Conservation (phyloP, 2,113 vertebrate species). For the Chunga burmeisteri region DNA sequence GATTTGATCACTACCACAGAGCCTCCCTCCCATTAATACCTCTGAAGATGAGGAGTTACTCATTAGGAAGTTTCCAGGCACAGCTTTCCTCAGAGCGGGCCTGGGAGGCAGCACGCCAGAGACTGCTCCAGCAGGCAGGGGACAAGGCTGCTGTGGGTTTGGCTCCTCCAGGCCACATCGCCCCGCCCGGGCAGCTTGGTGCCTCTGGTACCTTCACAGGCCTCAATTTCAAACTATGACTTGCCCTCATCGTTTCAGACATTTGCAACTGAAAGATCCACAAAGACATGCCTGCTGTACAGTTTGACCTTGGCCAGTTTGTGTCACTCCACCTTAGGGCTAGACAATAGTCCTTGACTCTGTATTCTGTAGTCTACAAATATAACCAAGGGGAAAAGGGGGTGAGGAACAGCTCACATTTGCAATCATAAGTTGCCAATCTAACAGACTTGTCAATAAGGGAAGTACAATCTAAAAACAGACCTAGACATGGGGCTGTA, state of each 20-base stretch:
- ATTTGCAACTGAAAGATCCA: not conserved
- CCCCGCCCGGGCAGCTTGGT: rapidly evolving
- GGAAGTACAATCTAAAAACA: not conserved
- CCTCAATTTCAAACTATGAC: not conserved
- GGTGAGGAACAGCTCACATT: rapidly evolving
- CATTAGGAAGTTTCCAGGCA: not conserved
- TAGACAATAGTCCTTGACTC: not conserved
- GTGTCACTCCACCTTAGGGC: rapidly evolving
- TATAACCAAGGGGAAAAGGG: not conserved
- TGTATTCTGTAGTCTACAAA: not conserved
- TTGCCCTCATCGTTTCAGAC: not conserved
- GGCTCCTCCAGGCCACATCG: not conserved
- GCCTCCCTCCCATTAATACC: not conserved
- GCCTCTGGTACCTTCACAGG: rapidly evolving
- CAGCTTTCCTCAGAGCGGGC: not conserved
- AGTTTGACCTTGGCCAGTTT: not conserved
- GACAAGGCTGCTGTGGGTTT: not conserved
- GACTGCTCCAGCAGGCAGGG: not conserved
- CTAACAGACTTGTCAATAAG: not conserved
- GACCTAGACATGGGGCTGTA: not conserved
- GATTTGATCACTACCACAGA: not conserved
- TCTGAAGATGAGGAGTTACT: not conserved
- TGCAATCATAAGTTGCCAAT: not conserved
- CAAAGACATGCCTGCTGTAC: not conserved
- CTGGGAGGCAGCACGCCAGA: not conserved